Conservation (phyloP, 2,888 invertebrate species). For the Platycheirus rosarum region DNA sequence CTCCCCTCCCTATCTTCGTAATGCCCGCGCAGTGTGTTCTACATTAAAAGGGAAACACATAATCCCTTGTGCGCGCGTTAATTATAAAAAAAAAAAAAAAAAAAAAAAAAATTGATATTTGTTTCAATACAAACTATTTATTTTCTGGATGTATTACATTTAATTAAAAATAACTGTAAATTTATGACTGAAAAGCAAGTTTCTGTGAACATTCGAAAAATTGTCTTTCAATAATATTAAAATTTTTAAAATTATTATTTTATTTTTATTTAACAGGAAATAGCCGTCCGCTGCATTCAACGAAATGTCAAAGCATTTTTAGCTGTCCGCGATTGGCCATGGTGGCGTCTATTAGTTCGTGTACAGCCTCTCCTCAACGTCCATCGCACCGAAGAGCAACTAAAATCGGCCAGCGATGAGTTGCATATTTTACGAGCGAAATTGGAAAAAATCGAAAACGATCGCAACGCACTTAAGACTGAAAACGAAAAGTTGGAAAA, state of each 20-base stretch:
- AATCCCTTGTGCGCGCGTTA: too few relatives aligned
- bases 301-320: conserved; percentile 96
- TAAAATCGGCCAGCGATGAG: conserved; percentile 93
- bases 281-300: conserved; percentile 95
- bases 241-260: background rate
- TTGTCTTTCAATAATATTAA: background rate
- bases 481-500: conserved; percentile 95
- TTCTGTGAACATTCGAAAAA: too few relatives aligned
- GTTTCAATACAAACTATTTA: too few relatives aligned
- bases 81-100: too few relatives aligned
- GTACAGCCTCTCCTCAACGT: conserved; percentile 96
- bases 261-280: conserved; percentile 84
- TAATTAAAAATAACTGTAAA: too few relatives aligned
- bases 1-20: too few relatives aligned
- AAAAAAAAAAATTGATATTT: too few relatives aligned
- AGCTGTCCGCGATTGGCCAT: conserved; percentile 96
- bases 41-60: too few relatives aligned
- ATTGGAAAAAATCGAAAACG: conserved; percentile 93
- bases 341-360: conserved; percentile 97
- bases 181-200: too few relatives aligned
- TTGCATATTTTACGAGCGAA: conserved; percentile 91
- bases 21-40: too few relatives aligned
- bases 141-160: too few relatives aligned
- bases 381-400: conserved; percentile 95
- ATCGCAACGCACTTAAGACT: conserved; percentile 92